Evolutionary conservation across 2,113 vertebrate genomes (phyloP), one percentile per base, ranked within the genome.

Genomic region (Sprattus sprattus): DNA sequence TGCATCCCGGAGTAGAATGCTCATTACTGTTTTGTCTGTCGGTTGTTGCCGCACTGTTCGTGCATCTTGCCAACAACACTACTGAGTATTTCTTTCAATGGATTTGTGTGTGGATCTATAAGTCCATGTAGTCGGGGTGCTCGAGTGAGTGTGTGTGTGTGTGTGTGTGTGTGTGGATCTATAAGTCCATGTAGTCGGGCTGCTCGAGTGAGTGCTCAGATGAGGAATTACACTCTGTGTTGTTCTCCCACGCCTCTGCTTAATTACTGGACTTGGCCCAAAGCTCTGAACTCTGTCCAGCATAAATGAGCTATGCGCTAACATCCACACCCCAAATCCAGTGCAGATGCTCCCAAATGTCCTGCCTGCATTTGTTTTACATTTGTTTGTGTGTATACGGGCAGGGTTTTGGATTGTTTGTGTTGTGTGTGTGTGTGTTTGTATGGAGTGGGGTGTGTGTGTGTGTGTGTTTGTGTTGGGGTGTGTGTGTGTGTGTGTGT

Each of bases 281-380:
- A 9, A 16, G 45, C 86, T 86, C 84, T 85, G 84, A 83, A 91
- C 87, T 89, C 88, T 91, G 86, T 83, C 81, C 87, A 89, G 93
- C 89, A 91, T 93, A 93, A 92, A 93, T 93, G 88, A 92, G 89
- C 88, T 85, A 0, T 67, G 92, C 87, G 90, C 93, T 92, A 90
- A 92, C 91, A 91, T 83, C 81, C 88, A 82, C 85, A 91, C 90
- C 85, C 87, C 88, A 81, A 87, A 82, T 84, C 49, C 82, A 85
- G 86, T 45, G 80, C 85, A 32, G 47, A 54, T 44, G 47, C 85
- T 82, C 82, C 85, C 49, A 82, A 32, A 82, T n/a, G 83, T 18
- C 50, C 57, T 81, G 45, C 22, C 4, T 45, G 39, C n/a, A 25
- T 67, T 67, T 28, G 18, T 2, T 54, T 4, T 18, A 3, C 52